A percentile compares a stretch with the other conserved stretches of the same genome.
Evolutionary conservation across 1,140 invertebrate species (phyloP).

Genomic region (Saxidomus purpurata): DNA sequence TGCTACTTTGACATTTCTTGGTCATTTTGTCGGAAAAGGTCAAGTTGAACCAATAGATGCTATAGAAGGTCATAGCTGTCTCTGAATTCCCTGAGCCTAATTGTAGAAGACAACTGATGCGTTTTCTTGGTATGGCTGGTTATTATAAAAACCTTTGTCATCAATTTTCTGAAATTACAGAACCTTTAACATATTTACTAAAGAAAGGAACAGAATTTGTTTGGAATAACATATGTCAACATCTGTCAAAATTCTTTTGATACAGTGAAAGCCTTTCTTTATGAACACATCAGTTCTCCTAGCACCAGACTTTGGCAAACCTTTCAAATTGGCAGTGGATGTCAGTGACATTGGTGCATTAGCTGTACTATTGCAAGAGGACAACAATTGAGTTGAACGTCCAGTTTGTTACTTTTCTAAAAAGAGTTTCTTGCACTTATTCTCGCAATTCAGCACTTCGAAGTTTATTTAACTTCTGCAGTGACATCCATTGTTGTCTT

Average conservation of each 20-base stretch:
- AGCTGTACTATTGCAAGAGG: slow-evolving; percentile 67
- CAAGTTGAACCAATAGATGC: too few relatives aligned
- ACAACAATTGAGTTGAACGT: slow-evolving; percentile 52
- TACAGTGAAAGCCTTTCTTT: not conserved
- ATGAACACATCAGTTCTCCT: not conserved
- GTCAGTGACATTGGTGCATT: slow-evolving; percentile 67
- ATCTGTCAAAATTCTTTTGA: slow-evolving; percentile 12
- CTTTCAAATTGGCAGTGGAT: slow-evolving; percentile 75
- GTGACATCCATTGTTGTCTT: slow-evolving; percentile 36
- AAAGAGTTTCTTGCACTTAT: slow-evolving; percentile 57
- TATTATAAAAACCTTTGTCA: too few relatives aligned
- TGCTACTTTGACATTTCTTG: too few relatives aligned
- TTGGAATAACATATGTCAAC: too few relatives aligned
- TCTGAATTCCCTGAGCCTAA: slow-evolving; percentile 12
- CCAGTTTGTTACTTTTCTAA: slow-evolving; percentile 40
- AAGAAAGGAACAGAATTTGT: too few relatives aligned
- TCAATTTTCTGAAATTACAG: too few relatives aligned
- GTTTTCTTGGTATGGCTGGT: slow-evolving; percentile 41
- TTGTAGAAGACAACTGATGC: too few relatives aligned
- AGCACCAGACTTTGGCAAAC: slow-evolving; percentile 80
- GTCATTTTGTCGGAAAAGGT: too few relatives aligned
- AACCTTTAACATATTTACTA: too few relatives aligned
- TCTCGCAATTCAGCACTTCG: slow-evolving; percentile 55
- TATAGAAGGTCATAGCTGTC: slow-evolving; percentile 7
- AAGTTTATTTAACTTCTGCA: slow-evolving; percentile 51